Evolutionary conservation across 2,113 vertebrate species (phyloP), one percentile per base, ranked within the genome.

Genomic region (Oreocharis arfaki): DNA sequence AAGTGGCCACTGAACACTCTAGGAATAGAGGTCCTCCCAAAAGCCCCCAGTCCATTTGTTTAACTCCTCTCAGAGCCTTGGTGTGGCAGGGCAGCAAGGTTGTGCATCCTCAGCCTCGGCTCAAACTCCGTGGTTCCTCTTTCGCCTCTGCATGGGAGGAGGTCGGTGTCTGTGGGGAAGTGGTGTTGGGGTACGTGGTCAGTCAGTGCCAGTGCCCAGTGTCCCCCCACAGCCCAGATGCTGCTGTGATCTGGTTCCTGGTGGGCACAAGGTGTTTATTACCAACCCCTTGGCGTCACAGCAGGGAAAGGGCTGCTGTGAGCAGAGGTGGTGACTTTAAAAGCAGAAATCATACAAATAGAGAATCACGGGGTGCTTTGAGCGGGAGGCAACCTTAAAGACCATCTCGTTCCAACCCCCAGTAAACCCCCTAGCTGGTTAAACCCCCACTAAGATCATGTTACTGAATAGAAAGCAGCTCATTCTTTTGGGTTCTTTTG

Each of bases 141-240:
- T 52, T 44, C 0, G 8, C n/a, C 32, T 33, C 17, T 4, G 4
- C 16, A 0, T 0, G 6, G 7, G 53, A 21, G 24, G 60, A 37
- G 35, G 32, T 61, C 0, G 1, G 44, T 52, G 59, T 6, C 52
- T 4, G n/a, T 11, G 57, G 53, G 44, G 11, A 4, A 4, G 27
- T 19, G 1, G 3, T 8, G 15, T 7, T 6, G 39, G 73, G 26
- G 16, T 67, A 1, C 7, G 0, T 0, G 6, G 26, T 10, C 3
- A 10, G 6, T 19, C 15, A 0, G 32, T 2, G 39, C 8, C n/a
- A n/a, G n/a, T n/a, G n/a, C 23, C 8, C 6, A 6, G 28, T 0
- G 7, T 13, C 47, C 18, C 32, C 26, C 33, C 35, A 4, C 19
- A 9, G 39, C 14, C 4, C 10, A 1, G 1, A 7, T 0, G 42